phyloP scores from a whole-genome alignment of 2,888 invertebrate species.

The Trichopria drosophilae region DNA sequence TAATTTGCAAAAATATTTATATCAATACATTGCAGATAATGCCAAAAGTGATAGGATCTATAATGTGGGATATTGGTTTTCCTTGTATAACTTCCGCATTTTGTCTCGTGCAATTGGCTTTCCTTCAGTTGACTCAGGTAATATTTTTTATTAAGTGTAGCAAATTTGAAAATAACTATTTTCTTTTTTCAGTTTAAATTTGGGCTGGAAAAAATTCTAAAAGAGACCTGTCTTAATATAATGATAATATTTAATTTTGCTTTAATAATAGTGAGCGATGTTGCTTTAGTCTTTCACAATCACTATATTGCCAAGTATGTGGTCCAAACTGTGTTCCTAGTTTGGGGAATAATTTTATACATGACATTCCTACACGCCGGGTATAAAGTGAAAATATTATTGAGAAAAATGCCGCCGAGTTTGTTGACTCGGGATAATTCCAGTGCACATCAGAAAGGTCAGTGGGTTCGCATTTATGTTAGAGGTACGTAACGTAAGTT shows the following conservation, averaged over 20 bases:
- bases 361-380: slow-evolving; percentile 63
- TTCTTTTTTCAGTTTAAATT: slow-evolving; percentile 57
- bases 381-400: slow-evolving; percentile 58
- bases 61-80: slow-evolving; percentile 64
- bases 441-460: slow-evolving; percentile 57
- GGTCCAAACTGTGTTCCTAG: slow-evolving; percentile 61
- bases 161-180: slow-evolving; percentile 1
- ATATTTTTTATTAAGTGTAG: slow-evolving; percentile 11
- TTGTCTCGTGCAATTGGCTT: slow-evolving; percentile 63
- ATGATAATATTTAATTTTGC: slow-evolving; percentile 62
- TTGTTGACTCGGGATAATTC: slow-evolving; percentile 55
- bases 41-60: slow-evolving; percentile 60
- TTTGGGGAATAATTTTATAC: slow-evolving; percentile 63
- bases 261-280: slow-evolving; percentile 60
- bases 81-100: slow-evolving; percentile 64
- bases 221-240: slow-evolving; percentile 60
- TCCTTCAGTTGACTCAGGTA: slow-evolving; percentile 63
- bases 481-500: not conserved
- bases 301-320: slow-evolving; percentile 59
- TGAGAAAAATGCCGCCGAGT: slow-evolving; percentile 57
- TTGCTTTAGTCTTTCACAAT: slow-evolving; percentile 58
- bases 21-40: slow-evolving; percentile 52
- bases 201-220: slow-evolving; percentile 60
- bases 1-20: slow-evolving; percentile 1
- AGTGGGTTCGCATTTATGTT: slow-evolving; percentile 23